Evolutionary conservation across 35 echinoderm and acorn worm genomes (phyloP).

Genomic region (Lytechinus pictus): DNA sequence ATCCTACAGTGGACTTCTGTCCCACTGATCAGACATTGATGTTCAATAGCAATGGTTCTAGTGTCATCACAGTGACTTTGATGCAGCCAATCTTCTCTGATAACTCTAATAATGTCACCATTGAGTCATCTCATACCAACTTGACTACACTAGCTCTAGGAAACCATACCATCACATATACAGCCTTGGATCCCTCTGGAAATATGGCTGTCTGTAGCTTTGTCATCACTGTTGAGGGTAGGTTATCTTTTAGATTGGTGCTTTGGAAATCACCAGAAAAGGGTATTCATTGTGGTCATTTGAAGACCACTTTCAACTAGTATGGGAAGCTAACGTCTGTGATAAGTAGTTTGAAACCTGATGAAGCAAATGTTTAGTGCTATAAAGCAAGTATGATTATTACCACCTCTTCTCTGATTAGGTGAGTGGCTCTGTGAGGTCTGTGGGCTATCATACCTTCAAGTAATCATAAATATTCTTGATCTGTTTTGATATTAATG

Average conservation of each 20-base stretch:
- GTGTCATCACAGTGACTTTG: neutral
- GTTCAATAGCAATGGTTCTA: neutral
- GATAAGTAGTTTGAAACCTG: too few relatives aligned
- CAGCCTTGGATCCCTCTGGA: conserved; percentile 13
- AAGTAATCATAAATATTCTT: too few relatives aligned
- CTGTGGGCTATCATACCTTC: too few relatives aligned
- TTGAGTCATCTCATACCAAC: neutral
- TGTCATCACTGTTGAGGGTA: conserved; percentile 59
- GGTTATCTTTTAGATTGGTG: neutral
- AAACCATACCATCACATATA: conserved; percentile 32
- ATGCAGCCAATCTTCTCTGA: conserved; percentile 28
- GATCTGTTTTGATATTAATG: too few relatives aligned
- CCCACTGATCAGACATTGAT: neutral
- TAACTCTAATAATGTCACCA: conserved; percentile 44
- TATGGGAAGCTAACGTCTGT: too few relatives aligned
- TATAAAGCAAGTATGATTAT: too few relatives aligned
- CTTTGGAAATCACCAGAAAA: too few relatives aligned
- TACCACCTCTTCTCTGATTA: too few relatives aligned
- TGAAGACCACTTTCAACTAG: too few relatives aligned
- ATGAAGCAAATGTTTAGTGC: too few relatives aligned
- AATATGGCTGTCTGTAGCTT: conserved; percentile 52
- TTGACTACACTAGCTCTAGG: neutral
- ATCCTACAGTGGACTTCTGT: conserved; percentile 15
- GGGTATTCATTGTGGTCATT: too few relatives aligned
- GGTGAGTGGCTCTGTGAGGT: too few relatives aligned